These are phyloP conservation scores for Acanthurus leucopareius DNA, from an alignment of 2,797 vertebrate species.

Conservation along the genomic window DNA sequence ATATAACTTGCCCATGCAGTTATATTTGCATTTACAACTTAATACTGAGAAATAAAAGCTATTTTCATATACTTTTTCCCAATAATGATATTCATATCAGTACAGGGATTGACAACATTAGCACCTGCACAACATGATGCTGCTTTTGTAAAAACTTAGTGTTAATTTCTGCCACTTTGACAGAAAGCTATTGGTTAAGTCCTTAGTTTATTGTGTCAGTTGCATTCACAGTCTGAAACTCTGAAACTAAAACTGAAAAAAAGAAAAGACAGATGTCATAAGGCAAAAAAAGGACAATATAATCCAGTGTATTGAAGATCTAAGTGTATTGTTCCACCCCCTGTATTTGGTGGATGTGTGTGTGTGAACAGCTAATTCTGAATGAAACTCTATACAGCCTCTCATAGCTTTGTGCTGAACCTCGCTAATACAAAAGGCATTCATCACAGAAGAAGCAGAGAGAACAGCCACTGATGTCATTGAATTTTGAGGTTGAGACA, in stretches of 20 bases:
- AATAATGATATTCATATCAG: neutral
- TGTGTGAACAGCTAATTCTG: conserved; percentile 44
- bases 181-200: neutral
- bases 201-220: neutral
- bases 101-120: neutral
- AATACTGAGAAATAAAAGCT: neutral
- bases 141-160: neutral
- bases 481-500: conserved; percentile 69
- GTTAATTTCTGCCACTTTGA: neutral
- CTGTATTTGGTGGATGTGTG: conserved; percentile 13
- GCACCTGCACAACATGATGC: neutral
- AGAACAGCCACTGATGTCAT: conserved; percentile 70
- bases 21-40: neutral
- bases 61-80: neutral
- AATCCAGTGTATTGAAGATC: conserved; percentile 10
- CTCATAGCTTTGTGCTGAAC: conserved; percentile 56
- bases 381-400: conserved; percentile 58
- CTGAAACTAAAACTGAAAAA: conserved; percentile 2
- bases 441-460: conserved; percentile 54
- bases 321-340: conserved; percentile 16
- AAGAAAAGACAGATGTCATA: neutral
- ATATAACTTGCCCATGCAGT: neutral
- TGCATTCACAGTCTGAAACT: conserved; percentile 4
- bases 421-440: conserved; percentile 71
- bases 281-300: conserved; percentile 6